Percentiles rank a stretch among this genome's conserved stretches.
Evolutionary conservation across 2,888 invertebrate genomes (phyloP).

Genomic region (Autographa gamma): DNA sequence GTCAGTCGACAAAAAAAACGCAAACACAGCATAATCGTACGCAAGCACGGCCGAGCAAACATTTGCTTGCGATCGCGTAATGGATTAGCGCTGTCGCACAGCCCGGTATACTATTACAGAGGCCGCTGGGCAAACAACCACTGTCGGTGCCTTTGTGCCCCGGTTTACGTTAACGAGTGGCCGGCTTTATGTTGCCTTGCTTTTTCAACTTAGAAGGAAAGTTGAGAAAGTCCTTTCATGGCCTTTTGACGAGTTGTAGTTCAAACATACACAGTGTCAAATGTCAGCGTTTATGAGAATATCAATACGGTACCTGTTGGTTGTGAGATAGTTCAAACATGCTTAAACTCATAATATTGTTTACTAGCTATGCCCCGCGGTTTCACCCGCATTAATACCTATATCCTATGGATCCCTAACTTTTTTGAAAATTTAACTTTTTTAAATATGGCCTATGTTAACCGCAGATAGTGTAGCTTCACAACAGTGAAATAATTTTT

Average conservation of each 20-base stretch:
- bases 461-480: no score
- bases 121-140: slow-evolving; percentile 66
- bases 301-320: background rate
- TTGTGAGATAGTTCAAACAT: no score
- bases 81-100: slow-evolving; percentile 79
- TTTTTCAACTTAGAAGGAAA: slow-evolving; percentile 22
- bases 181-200: slow-evolving; percentile 33
- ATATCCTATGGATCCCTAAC: no score
- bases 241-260: background rate
- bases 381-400: no score
- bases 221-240: slow-evolving; percentile 9
- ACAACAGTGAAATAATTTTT: no score
- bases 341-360: no score
- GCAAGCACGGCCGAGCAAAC: slow-evolving; percentile 70
- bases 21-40: slow-evolving; percentile 70
- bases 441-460: no score
- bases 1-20: slow-evolving; percentile 59
- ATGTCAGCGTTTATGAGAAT: background rate
- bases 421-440: no score
- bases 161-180: slow-evolving; percentile 28
- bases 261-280: background rate
- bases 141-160: slow-evolving; percentile 61
- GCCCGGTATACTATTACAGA: slow-evolving; percentile 73
- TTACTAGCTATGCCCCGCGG: no score
- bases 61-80: slow-evolving; percentile 72